phyloP scores from a whole-genome alignment of 1,140 invertebrate genomes.

The Bombyx mori region ASM3026992v2 NC_085127.1:9215001-9215500 shows the following conservation, averaged over 20 bases:
- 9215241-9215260: conserved; percentile 11
- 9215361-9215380: too few relatives aligned
- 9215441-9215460: too few relatives aligned
- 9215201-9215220: conserved; percentile 10
- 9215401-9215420: too few relatives aligned
- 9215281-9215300: too few relatives aligned
- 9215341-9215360: too few relatives aligned
- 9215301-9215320: too few relatives aligned
- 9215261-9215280: conserved; percentile 11
- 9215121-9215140: conserved; percentile 14
- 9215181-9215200: conserved; percentile 11
- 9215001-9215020: conserved; percentile 10
- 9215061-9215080: conserved; percentile 11
- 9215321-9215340: too few relatives aligned
- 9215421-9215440: too few relatives aligned
- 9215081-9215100: conserved; percentile 8
- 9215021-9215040: conserved; percentile 11
- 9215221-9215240: conserved; percentile 14
- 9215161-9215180: conserved; percentile 10
- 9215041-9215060: conserved; percentile 9
- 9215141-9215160: conserved; percentile 11
- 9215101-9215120: conserved; percentile 9
- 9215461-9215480: too few relatives aligned
- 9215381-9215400: too few relatives aligned
- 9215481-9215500: too few relatives aligned